These are phyloP conservation scores for Triplophysa yarkandensis DNA, from an alignment of 2,797 vertebrate genomes.

Conservation along the genomic window DNA sequence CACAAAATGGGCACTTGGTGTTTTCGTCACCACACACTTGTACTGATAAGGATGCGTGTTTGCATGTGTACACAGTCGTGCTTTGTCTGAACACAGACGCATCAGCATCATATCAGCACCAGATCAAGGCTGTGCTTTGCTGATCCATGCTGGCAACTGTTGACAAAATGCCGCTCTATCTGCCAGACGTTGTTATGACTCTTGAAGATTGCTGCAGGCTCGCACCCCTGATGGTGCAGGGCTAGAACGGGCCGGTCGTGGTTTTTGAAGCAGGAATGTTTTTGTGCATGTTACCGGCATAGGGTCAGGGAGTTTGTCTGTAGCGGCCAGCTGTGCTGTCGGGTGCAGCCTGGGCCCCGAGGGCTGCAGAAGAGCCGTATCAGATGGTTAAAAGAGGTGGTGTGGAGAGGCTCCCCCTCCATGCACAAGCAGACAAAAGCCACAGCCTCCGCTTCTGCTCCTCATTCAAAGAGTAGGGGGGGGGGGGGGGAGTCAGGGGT, in stretches of 20 bases:
- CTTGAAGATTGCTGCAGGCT: constrained; percentile 36
- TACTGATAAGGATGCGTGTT: constrained; percentile 2
- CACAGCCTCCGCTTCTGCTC: constrained; percentile 66
- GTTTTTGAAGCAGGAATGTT: constrained; percentile 9
- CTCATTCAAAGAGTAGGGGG: constrained; percentile 61
- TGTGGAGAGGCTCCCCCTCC: constrained; percentile 41
- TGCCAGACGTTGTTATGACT: constrained; percentile 53
- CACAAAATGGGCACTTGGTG: neutral
- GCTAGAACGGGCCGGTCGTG: constrained; percentile 13
- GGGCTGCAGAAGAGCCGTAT: constrained; percentile 57
- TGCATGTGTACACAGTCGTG: constrained; percentile 14
- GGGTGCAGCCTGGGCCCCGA: constrained; percentile 45
- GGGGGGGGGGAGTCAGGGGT: constrained; percentile 36
- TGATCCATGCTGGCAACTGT: constrained; percentile 59
- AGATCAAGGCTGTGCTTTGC: constrained; percentile 47
- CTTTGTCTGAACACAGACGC: constrained; percentile 14
- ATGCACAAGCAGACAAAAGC: constrained; percentile 68
- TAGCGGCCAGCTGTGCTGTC: constrained; percentile 56
- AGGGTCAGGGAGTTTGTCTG: constrained; percentile 51
- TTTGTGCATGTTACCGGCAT: constrained; percentile 11
- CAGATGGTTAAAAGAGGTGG: constrained; percentile 63
- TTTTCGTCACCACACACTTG: constrained; percentile 1
- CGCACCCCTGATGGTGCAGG: constrained; percentile 15
- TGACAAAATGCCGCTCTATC: constrained; percentile 57
- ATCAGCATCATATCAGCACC: constrained; percentile 7